Base-by-base conservation (phyloP, 2,888 invertebrate species). In the Augiades crinisus region DNA sequence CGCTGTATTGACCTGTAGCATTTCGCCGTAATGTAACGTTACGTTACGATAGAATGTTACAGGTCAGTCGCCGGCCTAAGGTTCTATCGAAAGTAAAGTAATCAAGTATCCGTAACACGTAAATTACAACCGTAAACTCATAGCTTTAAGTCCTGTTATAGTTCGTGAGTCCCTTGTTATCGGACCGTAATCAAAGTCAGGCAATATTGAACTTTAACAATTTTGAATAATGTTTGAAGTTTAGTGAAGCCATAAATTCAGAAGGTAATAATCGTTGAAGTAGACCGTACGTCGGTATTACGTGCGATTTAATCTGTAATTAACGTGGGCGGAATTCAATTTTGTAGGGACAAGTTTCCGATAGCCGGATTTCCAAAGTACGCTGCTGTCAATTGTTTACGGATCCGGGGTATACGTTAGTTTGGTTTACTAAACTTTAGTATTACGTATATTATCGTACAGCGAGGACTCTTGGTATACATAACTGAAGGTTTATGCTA, bases 191-290 rank as follows among this genome's bases (percentile, higher is more conserved):
- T 31, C 31, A 31, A 45, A 45, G 33, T 40, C 40, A 34, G 13
- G 24, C 40, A 49, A 41, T 49, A 40, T 41, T 49, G 40, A 41
- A 41, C 34, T 41, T 34, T 34, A 34, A 33, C 13, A 17, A 34
- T 6, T 12, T 16, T 17, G 33, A 34, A 24, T 49, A 41, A 49
- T 49, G 49, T 14, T 47, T 36, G 49, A 41, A 49, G 33, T 41
- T 49, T 34, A 3, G 12, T 33, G 24, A 30, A 12, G 14, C 10
- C 2, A 19, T 2, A 7, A 14, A 14, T 40, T 22, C 34, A 12
- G 22, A 17, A 14, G 49, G 17, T 41, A 34, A 24, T 49, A 40
- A 41, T 41, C 13, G 17, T 13, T 24, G 5, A 37, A 27, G 47
- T 24, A 33, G 30, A 19, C 19, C 5, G 19, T n/a, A 5, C 33